Evolutionary conservation across 2,888 invertebrate genomes (phyloP).

Genomic region (Dusona sp.): DNA sequence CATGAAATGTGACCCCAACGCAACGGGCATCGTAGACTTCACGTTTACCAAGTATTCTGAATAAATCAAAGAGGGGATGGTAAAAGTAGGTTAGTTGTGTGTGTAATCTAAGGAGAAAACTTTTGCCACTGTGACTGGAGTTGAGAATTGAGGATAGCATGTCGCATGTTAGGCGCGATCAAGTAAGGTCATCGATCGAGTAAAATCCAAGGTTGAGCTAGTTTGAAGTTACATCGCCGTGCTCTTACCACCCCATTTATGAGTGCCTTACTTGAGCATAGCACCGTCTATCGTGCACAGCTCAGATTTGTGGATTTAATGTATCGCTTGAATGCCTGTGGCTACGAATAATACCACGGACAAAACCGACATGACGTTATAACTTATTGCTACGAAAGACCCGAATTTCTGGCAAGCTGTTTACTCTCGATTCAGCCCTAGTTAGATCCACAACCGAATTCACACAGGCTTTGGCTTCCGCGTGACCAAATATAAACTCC

Average conservation of each 20-base stretch:
- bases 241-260: slow-evolving; percentile 29
- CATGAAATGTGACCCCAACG: background rate
- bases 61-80: background rate
- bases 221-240: slow-evolving; percentile 43
- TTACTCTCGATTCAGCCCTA: slow-evolving; percentile 3
- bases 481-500: background rate
- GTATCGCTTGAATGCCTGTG: slow-evolving; percentile 20
- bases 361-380: slow-evolving; percentile 22
- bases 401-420: background rate
- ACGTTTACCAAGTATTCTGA: slow-evolving; percentile 9
- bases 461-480: background rate
- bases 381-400: slow-evolving; percentile 15
- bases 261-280: slow-evolving; percentile 19
- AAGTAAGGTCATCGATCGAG: slow-evolving; percentile 63
- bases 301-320: slow-evolving; percentile 48
- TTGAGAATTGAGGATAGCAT: slow-evolving; percentile 49
- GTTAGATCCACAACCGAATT: background rate
- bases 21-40: background rate
- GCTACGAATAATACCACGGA: slow-evolving; percentile 44
- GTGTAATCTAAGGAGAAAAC: slow-evolving; percentile 14
- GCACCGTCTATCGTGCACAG: slow-evolving; percentile 27
- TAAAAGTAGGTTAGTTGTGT: slow-evolving; percentile 50
- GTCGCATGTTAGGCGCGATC: slow-evolving; percentile 55
- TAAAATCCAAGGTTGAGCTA: slow-evolving; percentile 59
- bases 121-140: slow-evolving; percentile 24